phyloP scores from a whole-genome alignment of 2,113 vertebrate genomes.

The Ariopsis seemanni region DNA sequence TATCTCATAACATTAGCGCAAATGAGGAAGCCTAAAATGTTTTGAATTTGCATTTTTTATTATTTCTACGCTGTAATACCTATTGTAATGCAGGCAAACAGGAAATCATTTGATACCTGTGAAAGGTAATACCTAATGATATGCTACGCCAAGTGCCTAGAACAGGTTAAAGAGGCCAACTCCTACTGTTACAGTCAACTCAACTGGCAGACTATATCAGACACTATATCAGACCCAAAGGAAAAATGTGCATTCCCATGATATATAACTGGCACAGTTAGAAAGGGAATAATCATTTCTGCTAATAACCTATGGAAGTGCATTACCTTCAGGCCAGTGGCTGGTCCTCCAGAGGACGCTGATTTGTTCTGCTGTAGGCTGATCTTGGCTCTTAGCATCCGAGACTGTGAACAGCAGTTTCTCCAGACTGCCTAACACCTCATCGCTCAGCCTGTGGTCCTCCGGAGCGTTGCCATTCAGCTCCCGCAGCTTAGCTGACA shows the following conservation, averaged over 20 bases:
- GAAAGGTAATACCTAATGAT: neutral
- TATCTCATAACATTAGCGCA: neutral
- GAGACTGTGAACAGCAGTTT: conserved; percentile 76
- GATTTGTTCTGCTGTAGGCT: conserved; percentile 82
- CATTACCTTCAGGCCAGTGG: conserved; percentile 91
- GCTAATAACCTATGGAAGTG: neutral
- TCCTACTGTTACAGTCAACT: neutral
- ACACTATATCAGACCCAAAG: neutral
- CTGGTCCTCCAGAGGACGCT: conserved; percentile 87
- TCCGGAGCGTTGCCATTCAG: conserved; percentile 68
- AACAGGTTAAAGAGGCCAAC: neutral
- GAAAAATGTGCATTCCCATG: neutral
- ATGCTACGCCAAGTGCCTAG: neutral
- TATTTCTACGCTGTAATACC: neutral
- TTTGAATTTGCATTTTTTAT: neutral
- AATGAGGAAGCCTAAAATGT: neutral
- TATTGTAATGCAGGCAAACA: neutral
- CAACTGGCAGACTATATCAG: neutral
- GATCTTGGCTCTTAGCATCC: conserved; percentile 67
- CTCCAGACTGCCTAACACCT: conserved; percentile 80
- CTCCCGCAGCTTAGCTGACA: conserved; percentile 59
- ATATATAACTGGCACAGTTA: neutral
- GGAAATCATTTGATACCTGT: neutral
- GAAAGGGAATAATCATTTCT: neutral
- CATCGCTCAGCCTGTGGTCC: conserved; percentile 69